Percentiles rank a stretch among this genome's conserved stretches.
Evolutionary conservation across 2,797 vertebrate genomes (phyloP).

Genomic region (Bradypus variegatus): DNA sequence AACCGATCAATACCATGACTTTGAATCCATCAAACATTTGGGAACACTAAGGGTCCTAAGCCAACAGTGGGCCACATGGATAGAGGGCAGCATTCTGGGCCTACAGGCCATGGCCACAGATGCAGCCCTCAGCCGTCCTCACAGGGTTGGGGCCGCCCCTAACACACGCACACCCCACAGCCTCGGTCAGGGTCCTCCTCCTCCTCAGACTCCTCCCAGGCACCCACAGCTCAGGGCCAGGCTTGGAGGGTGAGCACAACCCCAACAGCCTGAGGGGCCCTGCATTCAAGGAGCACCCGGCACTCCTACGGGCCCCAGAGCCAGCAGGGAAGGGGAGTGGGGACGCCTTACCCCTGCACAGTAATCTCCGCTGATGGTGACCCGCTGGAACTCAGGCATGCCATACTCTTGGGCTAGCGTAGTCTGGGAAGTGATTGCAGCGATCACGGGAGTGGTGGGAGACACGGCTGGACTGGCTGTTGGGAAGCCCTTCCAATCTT

Average conservation of each 20-base stretch:
- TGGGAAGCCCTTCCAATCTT: conserved; percentile 76
- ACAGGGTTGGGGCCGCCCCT: neutral
- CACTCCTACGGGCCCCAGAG: neutral
- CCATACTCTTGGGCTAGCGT: conserved; percentile 63
- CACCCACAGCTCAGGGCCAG: neutral
- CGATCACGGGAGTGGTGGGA: conserved; percentile 65
- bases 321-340: neutral
- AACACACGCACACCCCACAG: neutral
- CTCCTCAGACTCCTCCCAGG: neutral
- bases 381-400: conserved; percentile 91
- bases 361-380: conserved; percentile 96
- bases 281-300: neutral
- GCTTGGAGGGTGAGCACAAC: neutral
- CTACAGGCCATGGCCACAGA: neutral
- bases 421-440: conserved; percentile 59
- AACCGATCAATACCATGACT: neutral
- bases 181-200: neutral
- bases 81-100: neutral
- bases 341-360: conserved; percentile 92
- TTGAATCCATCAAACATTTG: neutral
- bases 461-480: conserved; percentile 65
- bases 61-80: neutral
- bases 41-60: neutral
- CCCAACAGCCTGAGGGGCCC: neutral
- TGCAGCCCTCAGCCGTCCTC: neutral